Evolutionary conservation across 2,113 vertebrate species (phyloP), one percentile per base, ranked within the genome.

Genomic region (Hirundichthys speculiger): DNA sequence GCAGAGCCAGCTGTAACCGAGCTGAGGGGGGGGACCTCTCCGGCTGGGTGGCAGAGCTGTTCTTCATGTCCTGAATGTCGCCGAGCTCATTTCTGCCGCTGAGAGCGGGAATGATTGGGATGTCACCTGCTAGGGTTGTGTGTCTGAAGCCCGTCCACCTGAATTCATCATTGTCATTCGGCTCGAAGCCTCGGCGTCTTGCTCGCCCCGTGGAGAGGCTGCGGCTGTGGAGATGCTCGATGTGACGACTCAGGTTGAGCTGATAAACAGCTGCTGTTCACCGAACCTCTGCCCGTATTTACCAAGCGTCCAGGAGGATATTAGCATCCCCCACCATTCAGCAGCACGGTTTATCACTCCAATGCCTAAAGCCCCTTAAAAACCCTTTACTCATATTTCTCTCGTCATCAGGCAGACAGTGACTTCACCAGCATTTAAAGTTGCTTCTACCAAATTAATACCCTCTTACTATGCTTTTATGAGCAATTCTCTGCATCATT

Each of bases 21-120:
- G 74, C 72, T 46, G 64, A 7, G 5, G 43, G 67, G 53, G 62
- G 62, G 71, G 65, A 45, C 45, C 69, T 59, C 60, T 60, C 61
- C 12, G 50, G 60, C 63, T 63, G 74, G 57, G 73, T 56, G 41
- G 63, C 51, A 3, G 61, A 61, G 74, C 72, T 65, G 73, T 66
- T 85, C 72, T 89, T 86, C 84, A 88, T 89, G 76, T 80, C 71
- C 74, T 65, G 82, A 91, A 86, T 85, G 76, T 57, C 19, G 62
- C 63, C 22, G 5, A 25, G 67, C 79, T 87, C 71, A 76, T 89
- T 80, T 83, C 41, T 54, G 61, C 54, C 3, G 9, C 19, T n/a
- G 19, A 64, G 69, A 84, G 39, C 15, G 38, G 53, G 63, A 51
- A 73, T 73, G 71, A 83, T 79, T 83, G 74, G 68, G 73, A 80